Evolutionary conservation across 2,888 invertebrate genomes (phyloP), one percentile per base, ranked within the genome.

Genomic region (Perdita meconis): DNA sequence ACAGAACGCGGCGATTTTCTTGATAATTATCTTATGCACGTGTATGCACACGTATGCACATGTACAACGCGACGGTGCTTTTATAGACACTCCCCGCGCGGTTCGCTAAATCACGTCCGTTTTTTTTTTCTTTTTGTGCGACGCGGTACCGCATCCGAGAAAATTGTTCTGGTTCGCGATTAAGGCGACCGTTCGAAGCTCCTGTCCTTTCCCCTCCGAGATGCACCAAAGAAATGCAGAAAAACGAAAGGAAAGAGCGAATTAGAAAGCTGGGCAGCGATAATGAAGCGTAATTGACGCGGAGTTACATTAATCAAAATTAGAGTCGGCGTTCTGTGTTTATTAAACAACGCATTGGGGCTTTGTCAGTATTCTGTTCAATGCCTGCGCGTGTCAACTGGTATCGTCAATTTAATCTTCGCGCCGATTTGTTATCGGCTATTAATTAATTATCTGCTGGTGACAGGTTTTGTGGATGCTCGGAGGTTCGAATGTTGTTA

Each of bases 1-100:
- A 64, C 64, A 64, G 71, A 70, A 16, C 57, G 16, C 16, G 60
- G 42, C 72, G 74, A 75, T 75, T 71, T 75, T 59, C 72, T 64
- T 44, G 19, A 59, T 38, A 40, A 51, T 26, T 67, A 50, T 53
- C 38, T 38, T 26, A 44, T 51, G n/a, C 57, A 12, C 42, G 59
- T 8, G 3, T 26, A 42, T 50, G 16, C 16, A 34, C 42, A 12
- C 30, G 30, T n/a, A n/a, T 24, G 60, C 42, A 22, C 42, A 22
- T 10, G 40, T n/a, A n/a, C 4, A 24, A 50, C 16, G 34, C 24
- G 22, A 12, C 57, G 26, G 26, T 44, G 51, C 34, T 55, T 26
- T 50, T 26, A 24, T 12, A 57, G 38, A 13, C n/a, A n/a, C 53
- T 5, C 36, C 2, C 56, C 42, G 34, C 40, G 38, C 24, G 16